Evolutionary conservation across 2,797 vertebrate species (phyloP), one percentile per base, ranked within the genome.

Genomic region (Moxostoma hubbsi): DNA sequence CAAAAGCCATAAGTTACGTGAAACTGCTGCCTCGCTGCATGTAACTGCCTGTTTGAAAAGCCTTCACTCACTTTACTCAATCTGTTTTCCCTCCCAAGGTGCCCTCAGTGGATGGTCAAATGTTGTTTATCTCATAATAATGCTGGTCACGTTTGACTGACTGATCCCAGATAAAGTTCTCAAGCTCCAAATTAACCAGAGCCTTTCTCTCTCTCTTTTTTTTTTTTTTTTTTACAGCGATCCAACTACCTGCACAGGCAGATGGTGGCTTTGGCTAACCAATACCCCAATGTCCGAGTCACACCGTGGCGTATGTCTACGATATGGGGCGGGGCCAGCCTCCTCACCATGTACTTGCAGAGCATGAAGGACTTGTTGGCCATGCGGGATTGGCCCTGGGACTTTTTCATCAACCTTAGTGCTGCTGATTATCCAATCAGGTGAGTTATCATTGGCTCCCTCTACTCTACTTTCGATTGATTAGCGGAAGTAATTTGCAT

Each of bases 351-450:
- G 89, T 99, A 99, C 90, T 93, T 99, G n/a, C 96, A 95, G 88
- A 94, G 95, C 88, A 99, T 99, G 97, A 89, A 90, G 11, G 97
- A 99, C 90, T 92, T 99, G 15, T 93, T 99, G 91, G 94, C 96
- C 85, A 99, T 98, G 96, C 93, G 87, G 45, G 96, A 99, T 90
- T 99, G 97, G 98, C 93, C 90, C 55, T 99, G 98, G 98, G 98
- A 99, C 89, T 99, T 99, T 93, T 99, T 99, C 93, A 99, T 99
- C 88, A 99, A 99, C 93, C 95, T 99, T 89, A 99, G 98, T 7
- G 97, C 96, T 4, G 97, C 97, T 0, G 98, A 99, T 92, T 99
- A 99, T 83, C 98, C 98, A 2, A 98, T 99, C 94, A 97, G 98
- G 98, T 99, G 92, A 89, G 63, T 15, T 51, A 24, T 73, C 7